Evolutionary conservation across 2,797 vertebrate genomes (phyloP).

Genomic region (Australoheros facetus): DNA sequence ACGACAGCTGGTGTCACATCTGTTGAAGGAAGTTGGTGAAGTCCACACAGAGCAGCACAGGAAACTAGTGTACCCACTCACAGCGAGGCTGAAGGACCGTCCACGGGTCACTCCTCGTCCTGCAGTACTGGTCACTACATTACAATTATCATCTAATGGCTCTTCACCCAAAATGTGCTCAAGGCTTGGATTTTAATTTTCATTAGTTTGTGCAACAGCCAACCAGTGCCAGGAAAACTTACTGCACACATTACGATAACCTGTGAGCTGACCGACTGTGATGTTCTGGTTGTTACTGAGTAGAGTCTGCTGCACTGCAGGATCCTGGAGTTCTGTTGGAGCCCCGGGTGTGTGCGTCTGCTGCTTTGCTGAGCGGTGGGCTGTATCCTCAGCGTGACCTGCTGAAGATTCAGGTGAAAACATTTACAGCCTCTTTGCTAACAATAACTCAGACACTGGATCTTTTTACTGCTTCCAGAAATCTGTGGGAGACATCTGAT

Average conservation of each 20-base stretch:
- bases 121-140: too few relatives aligned
- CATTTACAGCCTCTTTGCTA: slow-evolving; percentile 19
- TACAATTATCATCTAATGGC: neutral
- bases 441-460: slow-evolving; percentile 2
- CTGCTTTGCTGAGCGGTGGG: slow-evolving; percentile 12
- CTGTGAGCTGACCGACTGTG: too few relatives aligned
- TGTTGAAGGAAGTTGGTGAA: neutral
- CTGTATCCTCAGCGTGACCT: slow-evolving; percentile 21
- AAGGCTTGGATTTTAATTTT: too few relatives aligned
- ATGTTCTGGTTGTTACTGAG: neutral
- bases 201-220: neutral
- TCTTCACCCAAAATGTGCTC: too few relatives aligned
- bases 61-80: neutral
- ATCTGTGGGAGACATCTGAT: slow-evolving; percentile 7
- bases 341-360: neutral
- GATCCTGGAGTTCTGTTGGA: neutral
- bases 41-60: neutral
- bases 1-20: neutral
- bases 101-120: too few relatives aligned
- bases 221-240: neutral
- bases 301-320: neutral
- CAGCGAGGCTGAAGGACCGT: too few relatives aligned
- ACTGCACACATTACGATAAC: too few relatives aligned
- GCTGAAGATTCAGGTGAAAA: slow-evolving; percentile 12
- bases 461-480: slow-evolving; percentile 32